A percentile compares a stretch with the other conserved stretches of the same genome.
Conservation (phyloP, 2,888 invertebrate genomes). For the Hofmannophila pseudospretella region DNA sequence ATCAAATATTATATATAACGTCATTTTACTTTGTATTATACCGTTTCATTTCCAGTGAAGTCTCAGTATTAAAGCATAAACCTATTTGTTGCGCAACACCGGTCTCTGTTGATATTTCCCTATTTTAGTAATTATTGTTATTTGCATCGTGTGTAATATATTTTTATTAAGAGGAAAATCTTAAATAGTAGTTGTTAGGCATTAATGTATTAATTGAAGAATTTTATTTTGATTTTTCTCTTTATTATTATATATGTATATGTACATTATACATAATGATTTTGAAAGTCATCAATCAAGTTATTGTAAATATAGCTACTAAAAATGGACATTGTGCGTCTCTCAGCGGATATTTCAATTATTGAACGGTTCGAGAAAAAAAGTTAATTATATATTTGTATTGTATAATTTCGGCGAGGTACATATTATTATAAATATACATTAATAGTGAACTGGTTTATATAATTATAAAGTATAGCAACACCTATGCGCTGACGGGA, state of each 20-base stretch:
- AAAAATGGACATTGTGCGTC: constrained; percentile 50
- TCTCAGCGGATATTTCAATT: constrained; percentile 55
- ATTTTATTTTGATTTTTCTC: constrained; percentile 76
- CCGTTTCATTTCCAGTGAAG: constrained; percentile 43
- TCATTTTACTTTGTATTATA: constrained; percentile 50
- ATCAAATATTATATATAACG: constrained; percentile 36
- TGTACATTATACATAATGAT: constrained; percentile 71
- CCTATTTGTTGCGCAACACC: constrained; percentile 42
- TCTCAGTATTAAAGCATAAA: constrained; percentile 60
- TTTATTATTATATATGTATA: constrained; percentile 70
- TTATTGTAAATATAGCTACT: constrained; percentile 73
- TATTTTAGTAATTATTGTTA: constrained; percentile 67
- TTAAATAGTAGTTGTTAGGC: constrained; percentile 74
- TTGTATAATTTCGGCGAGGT: constrained; percentile 61
- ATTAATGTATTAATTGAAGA: constrained; percentile 76
- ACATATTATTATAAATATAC: constrained; percentile 43
- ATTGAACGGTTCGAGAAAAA: constrained; percentile 27
- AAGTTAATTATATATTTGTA: constrained; percentile 69
- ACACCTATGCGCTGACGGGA: constrained; percentile 52
- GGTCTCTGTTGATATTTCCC: constrained; percentile 58
- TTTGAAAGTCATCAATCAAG: constrained; percentile 69
- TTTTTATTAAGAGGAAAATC: constrained; percentile 75
- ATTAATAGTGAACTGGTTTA: constrained; percentile 50
- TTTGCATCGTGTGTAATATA: constrained; percentile 65
- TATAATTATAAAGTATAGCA: constrained; percentile 46